A percentile compares a stretch with the other conserved stretches of the same genome.
These are phyloP conservation scores for Gallinago undulata DNA, from an alignment of 2,113 vertebrate species.

Conservation along the genomic window DNA sequence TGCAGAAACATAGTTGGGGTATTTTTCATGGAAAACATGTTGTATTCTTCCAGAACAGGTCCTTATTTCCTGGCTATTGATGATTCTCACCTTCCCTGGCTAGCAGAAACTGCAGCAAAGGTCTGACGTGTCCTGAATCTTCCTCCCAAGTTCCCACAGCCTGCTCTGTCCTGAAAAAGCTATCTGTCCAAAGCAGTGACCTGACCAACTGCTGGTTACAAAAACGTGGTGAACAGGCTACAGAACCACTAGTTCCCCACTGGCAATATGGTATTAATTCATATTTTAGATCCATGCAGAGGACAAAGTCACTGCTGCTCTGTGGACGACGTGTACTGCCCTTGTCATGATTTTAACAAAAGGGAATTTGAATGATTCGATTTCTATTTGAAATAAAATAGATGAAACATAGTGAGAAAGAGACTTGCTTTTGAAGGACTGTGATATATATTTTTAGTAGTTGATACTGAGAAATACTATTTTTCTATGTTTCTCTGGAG, in stretches of 20 bases:
- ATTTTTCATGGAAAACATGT: neutral
- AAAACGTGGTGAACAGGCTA: neutral
- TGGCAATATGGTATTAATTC: neutral
- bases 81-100: neutral
- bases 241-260: neutral
- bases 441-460: neutral
- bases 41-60: neutral
- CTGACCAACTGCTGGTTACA: neutral
- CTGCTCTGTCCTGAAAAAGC: neutral
- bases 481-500: neutral
- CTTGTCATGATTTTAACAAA: neutral
- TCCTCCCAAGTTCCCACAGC: neutral
- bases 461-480: neutral
- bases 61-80: neutral
- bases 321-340: neutral
- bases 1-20: neutral
- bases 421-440: neutral
- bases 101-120: neutral
- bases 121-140: neutral
- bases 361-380: neutral
- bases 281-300: neutral
- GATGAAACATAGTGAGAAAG: neutral
- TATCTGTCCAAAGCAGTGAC: neutral
- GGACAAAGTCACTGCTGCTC: neutral
- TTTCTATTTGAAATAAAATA: conserved; percentile 17